Conservation (phyloP, 2,113 vertebrate species). For the Entomyzon cyanotis region DNA sequence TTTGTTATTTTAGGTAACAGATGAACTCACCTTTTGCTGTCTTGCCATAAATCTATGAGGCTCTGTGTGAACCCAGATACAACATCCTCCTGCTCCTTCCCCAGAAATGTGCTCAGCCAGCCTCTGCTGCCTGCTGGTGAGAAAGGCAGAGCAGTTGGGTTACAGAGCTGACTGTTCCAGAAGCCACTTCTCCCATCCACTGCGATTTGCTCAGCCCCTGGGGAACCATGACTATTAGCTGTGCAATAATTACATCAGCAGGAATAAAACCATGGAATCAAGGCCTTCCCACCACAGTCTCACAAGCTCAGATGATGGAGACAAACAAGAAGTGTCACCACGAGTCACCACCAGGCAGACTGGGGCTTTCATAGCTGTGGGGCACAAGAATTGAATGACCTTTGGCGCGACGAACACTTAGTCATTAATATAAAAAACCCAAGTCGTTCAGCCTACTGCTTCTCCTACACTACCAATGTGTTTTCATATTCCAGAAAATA, state of each 20-base stretch:
- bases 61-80: background rate
- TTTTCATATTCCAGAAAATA: constrained; percentile 15
- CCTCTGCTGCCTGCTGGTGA: background rate
- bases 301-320: background rate
- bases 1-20: background rate
- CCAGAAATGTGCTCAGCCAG: background rate
- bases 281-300: background rate
- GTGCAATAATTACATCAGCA: background rate
- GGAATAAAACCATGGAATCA: background rate
- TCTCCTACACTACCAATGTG: background rate
- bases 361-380: background rate
- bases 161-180: background rate
- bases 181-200: background rate
- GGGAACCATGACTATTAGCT: background rate
- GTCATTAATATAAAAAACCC: background rate
- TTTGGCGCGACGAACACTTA: background rate
- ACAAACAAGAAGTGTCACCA: background rate
- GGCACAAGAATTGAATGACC: background rate
- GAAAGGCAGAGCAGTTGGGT: background rate
- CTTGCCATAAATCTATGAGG: background rate
- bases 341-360: background rate
- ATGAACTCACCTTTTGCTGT: background rate
- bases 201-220: background rate
- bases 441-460: background rate
- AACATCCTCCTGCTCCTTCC: background rate